A percentile compares a stretch with the other conserved stretches of the same genome.
Evolutionary conservation across 2,797 vertebrate genomes (phyloP).

Genomic region (Chlorospingus flavigularis): DNA sequence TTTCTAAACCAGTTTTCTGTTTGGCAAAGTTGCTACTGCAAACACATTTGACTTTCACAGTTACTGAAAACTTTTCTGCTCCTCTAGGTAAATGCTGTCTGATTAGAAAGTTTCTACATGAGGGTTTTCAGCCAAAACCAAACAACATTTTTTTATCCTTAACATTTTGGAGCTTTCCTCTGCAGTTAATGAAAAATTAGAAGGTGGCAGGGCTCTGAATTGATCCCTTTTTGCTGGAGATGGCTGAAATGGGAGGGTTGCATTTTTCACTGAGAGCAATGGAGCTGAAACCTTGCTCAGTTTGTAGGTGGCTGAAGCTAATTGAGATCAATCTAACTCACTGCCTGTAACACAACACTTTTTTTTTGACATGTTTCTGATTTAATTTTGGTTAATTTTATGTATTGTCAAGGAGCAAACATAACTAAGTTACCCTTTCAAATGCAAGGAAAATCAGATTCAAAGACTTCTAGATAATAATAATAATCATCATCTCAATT

Average conservation of each 20-base stretch:
- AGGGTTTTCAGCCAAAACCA: neutral
- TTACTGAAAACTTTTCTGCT: neutral
- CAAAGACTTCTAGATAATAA: neutral
- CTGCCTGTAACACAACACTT: rapidly evolving
- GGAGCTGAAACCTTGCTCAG: neutral
- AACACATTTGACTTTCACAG: neutral
- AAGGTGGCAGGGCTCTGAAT: neutral
- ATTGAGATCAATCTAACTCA: neutral
- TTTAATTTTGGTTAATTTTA: neutral
- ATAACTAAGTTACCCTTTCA: neutral
- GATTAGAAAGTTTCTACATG: neutral
- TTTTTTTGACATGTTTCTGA: neutral
- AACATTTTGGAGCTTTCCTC: neutral
- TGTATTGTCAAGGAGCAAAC: neutral
- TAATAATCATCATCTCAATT: neutral
- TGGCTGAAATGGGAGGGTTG: neutral
- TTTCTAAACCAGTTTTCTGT: neutral
- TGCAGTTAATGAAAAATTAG: neutral
- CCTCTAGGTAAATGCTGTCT: neutral
- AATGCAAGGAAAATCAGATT: neutral
- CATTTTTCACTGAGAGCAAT: neutral
- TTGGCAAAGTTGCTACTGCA: neutral
- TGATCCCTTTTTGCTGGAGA: neutral
- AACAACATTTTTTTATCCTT: neutral
- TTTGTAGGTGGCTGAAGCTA: neutral